These are phyloP conservation scores for Oopsacas minuta DNA, from an alignment of 37 sponge, comb jelly and placozoan species.

Conservation along the genomic window DNA sequence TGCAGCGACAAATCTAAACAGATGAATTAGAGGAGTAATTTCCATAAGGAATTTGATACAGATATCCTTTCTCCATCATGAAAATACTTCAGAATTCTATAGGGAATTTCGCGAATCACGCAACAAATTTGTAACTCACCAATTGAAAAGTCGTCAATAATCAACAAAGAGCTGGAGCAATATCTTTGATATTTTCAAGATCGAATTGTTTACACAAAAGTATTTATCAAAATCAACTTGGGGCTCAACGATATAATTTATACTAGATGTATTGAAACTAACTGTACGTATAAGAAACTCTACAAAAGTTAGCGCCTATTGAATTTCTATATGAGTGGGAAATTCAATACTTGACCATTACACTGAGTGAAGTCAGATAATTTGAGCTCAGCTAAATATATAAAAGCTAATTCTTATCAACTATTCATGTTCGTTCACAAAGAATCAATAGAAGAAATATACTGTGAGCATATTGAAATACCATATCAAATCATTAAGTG, in stretches of 20 bases:
- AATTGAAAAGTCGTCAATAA: no score
- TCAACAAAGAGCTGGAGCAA: no score
- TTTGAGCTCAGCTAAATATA: background rate
- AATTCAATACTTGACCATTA: constrained; percentile 17
- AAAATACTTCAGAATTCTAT: no score
- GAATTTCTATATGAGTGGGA: constrained; percentile 15
- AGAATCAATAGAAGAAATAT: background rate
- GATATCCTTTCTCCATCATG: no score
- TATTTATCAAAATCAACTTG: background rate
- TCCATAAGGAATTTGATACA: no score
- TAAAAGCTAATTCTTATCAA: constrained; percentile 16
- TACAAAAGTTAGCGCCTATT: constrained; percentile 19
- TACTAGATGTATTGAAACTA: constrained; percentile 7
- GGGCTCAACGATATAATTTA: background rate
- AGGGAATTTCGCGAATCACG: no score
- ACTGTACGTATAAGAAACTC: background rate
- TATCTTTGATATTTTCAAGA: no score
- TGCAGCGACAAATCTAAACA: no score
- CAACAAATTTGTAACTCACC: no score
- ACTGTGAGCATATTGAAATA: background rate
- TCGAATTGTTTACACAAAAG: background rate
- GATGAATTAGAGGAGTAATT: no score
- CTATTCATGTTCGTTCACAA: constrained; percentile 2
- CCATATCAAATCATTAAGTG: background rate
- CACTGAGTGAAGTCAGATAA: constrained; percentile 1